Evolutionary conservation across 2,888 invertebrate genomes (phyloP).

Genomic region (Halocaridina rubra): DNA sequence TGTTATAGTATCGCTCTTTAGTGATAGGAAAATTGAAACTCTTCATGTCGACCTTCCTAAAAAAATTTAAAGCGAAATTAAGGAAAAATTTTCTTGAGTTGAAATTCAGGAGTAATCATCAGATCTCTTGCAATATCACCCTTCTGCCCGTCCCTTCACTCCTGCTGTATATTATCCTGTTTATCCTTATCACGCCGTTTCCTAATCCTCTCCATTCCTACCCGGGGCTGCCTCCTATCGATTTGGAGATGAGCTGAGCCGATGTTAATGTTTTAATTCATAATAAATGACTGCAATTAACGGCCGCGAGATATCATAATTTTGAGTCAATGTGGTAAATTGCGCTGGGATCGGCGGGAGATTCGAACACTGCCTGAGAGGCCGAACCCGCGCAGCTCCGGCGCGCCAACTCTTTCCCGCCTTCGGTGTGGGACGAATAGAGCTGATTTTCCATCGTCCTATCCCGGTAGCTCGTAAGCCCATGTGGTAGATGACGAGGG

Average conservation of each 20-base stretch:
- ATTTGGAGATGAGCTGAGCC: slow-evolving; percentile 44
- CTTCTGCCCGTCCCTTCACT: background rate
- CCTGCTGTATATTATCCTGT: background rate
- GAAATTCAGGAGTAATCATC: background rate
- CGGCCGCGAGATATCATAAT: slow-evolving; percentile 63
- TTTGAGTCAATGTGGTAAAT: slow-evolving; percentile 64
- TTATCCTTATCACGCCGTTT: slow-evolving; percentile 14
- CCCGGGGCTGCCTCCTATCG: slow-evolving; percentile 29
- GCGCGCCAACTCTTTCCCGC: background rate
- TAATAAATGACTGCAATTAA: slow-evolving; percentile 64
- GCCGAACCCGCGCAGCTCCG: slow-evolving; percentile 10
- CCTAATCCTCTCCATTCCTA: slow-evolving; percentile 18
- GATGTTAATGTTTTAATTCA: slow-evolving; percentile 64
- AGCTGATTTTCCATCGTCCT: background rate
- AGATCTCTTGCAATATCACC: background rate
- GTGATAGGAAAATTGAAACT: too few species aligned
- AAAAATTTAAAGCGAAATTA: too few species aligned
- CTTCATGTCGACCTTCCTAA: too few species aligned
- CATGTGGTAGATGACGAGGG: slow-evolving; percentile 51
- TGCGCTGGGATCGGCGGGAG: slow-evolving; percentile 56
- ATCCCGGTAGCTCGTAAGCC: background rate
- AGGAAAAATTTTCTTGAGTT: background rate
- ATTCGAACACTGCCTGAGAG: slow-evolving; percentile 48
- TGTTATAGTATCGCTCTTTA: background rate
- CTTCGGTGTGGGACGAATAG: background rate